phyloP scores from a whole-genome alignment of 2,113 vertebrate species.

The Platysteira castanea region DNA sequence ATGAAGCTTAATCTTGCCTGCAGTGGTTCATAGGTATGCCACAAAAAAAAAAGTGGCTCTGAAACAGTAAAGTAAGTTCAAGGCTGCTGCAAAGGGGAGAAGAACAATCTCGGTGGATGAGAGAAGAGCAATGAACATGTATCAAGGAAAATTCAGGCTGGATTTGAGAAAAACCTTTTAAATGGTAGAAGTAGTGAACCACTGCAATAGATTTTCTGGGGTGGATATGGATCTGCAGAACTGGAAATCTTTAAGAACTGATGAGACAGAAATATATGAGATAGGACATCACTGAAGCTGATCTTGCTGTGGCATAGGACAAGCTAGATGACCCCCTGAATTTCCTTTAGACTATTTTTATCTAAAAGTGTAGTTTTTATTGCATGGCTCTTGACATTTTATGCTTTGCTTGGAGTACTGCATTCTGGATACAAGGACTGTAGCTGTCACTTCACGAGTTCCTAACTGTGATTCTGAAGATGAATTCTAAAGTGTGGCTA shows the following conservation, averaged over 20 bases:
- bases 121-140: background rate
- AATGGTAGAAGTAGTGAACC: background rate
- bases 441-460: background rate
- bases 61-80: background rate
- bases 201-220: background rate
- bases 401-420: background rate
- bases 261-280: background rate
- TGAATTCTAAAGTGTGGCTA: background rate
- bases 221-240: background rate
- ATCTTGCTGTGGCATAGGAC: background rate
- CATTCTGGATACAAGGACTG: background rate
- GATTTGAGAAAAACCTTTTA: conserved; percentile 5
- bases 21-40: background rate
- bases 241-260: background rate
- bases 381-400: background rate
- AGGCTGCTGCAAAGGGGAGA: background rate
- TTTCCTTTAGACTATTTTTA: background rate
- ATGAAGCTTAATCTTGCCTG: background rate
- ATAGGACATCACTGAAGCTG: background rate
- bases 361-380: background rate
- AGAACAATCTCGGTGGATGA: background rate
- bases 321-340: background rate
- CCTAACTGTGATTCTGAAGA: background rate
- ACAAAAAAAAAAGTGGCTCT: background rate
- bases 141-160: background rate